Conservation (phyloP, 1,140 invertebrate species). For the Orussus abietinus region DNA sequence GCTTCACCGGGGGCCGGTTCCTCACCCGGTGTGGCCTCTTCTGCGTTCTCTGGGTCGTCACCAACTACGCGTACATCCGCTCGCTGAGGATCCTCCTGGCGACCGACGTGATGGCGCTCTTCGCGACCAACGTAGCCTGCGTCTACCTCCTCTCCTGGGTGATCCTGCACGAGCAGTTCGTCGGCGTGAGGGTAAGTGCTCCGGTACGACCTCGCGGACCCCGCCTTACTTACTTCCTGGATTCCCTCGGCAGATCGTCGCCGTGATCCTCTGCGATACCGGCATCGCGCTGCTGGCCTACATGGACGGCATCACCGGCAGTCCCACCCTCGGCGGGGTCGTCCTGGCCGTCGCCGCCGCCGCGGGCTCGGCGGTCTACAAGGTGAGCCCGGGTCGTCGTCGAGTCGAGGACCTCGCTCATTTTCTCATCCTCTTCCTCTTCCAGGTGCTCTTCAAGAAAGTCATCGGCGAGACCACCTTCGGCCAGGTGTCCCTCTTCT, state of each 20-base stretch:
- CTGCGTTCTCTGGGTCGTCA: slow-evolving; percentile 86
- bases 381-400: slow-evolving; percentile 56
- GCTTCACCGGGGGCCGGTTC: slow-evolving; percentile 81
- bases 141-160: slow-evolving; percentile 95
- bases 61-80: slow-evolving; percentile 88
- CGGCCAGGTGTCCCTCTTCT: slow-evolving; percentile 83
- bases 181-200: slow-evolving; percentile 83
- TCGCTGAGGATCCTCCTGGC: slow-evolving; percentile 79
- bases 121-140: slow-evolving; percentile 89
- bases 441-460: slow-evolving; percentile 83
- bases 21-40: slow-evolving; percentile 81
- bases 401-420: neutral
- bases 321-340: slow-evolving; percentile 84
- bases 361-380: slow-evolving; percentile 87
- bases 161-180: slow-evolving; percentile 93
- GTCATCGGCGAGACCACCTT: slow-evolving; percentile 86
- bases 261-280: slow-evolving; percentile 90
- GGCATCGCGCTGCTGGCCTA: slow-evolving; percentile 91
- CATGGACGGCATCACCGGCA: slow-evolving; percentile 90
- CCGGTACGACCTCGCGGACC: no score
- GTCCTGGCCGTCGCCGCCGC: slow-evolving; percentile 85
- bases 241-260: slow-evolving; percentile 72
- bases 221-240: neutral
- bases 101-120: slow-evolving; percentile 88
- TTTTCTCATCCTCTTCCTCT: slow-evolving; percentile 10